Percentiles rank a stretch among this genome's conserved stretches.
Conservation (phyloP, 2,888 invertebrate genomes). For the Lasioglossum morio region DNA sequence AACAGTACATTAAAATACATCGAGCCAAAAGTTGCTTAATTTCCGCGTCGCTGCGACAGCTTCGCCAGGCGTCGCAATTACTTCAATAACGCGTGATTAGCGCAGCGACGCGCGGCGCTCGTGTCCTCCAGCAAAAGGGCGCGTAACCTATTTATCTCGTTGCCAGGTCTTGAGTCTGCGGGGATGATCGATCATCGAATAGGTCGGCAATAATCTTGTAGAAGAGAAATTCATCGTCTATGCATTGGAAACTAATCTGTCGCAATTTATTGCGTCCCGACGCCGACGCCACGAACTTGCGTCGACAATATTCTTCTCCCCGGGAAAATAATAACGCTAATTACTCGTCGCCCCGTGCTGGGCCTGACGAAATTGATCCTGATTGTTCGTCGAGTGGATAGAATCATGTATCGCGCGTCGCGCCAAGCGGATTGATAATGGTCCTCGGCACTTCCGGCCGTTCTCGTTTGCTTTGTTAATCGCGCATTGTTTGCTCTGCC, state of each 20-base stretch:
- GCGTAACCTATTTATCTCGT: not conserved
- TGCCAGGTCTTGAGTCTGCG: slow-evolving; percentile 15
- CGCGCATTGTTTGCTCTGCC: slow-evolving; percentile 22
- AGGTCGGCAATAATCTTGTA: not conserved
- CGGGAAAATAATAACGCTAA: not conserved
- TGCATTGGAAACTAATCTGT: slow-evolving; percentile 15
- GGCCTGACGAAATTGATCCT: slow-evolving; percentile 31
- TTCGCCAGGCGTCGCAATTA: not conserved
- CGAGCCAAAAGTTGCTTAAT: slow-evolving; percentile 8
- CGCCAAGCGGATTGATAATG: slow-evolving; percentile 5
- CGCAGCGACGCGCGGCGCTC: not conserved
- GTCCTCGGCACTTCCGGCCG: not conserved
- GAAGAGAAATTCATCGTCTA: slow-evolving; percentile 3
- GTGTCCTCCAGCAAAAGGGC: not conserved
- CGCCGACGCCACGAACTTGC: not conserved
- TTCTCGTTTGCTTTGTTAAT: slow-evolving; percentile 34
- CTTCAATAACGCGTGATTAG: slow-evolving; percentile 12
- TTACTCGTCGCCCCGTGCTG: not conserved
- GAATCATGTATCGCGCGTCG: slow-evolving; percentile 16
- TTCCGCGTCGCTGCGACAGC: not conserved
- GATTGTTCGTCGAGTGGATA: slow-evolving; percentile 24
- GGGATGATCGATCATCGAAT: slow-evolving; percentile 27
- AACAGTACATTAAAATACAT: slow-evolving; percentile 8
- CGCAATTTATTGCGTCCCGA: not conserved
- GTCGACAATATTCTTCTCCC: not conserved